A percentile compares a stretch with the other conserved stretches of the same genome.
Conservation (phyloP, 2,888 invertebrate species). For the Cecidostiba fungosa region DNA sequence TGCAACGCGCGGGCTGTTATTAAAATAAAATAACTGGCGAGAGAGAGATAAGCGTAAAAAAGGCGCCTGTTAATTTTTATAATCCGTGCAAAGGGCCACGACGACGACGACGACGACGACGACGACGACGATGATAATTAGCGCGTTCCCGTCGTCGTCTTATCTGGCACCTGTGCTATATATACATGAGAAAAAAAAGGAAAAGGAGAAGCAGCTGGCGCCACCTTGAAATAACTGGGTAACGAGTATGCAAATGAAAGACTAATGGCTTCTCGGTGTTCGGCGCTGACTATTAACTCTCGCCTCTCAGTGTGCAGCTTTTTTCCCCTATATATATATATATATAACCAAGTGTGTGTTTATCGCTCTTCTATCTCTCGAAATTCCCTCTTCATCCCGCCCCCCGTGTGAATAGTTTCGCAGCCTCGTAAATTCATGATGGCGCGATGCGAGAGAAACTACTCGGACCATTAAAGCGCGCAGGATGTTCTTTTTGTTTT, state of each 20-base stretch:
- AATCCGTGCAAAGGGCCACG: neutral
- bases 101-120: too few species aligned
- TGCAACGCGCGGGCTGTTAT: neutral
- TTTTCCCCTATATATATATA: neutral
- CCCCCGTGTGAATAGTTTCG: neutral
- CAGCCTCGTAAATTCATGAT: conserved; percentile 25
- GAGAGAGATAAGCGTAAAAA: neutral
- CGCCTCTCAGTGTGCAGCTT: neutral
- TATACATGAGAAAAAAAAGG: neutral
- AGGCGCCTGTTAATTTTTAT: neutral
- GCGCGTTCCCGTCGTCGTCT: conserved; percentile 1
- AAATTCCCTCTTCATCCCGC: neutral
- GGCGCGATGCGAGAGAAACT: neutral
- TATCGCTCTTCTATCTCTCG: neutral
- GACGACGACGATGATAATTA: conserved; percentile 7
- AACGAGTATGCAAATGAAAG: conserved; percentile 69
- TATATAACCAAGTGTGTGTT: neutral
- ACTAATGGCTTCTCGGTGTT: conserved; percentile 65
- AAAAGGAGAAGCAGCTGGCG: neutral
- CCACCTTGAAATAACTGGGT: neutral
- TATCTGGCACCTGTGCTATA: neutral
- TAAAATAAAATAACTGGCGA: neutral
- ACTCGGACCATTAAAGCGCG: conserved; percentile 24
- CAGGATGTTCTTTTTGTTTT: neutral
- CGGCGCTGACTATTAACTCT: neutral